Percentiles rank a stretch among this genome's conserved stretches.
Evolutionary conservation across 2,888 invertebrate species (phyloP).

Genomic region (Eulithis testata): DNA sequence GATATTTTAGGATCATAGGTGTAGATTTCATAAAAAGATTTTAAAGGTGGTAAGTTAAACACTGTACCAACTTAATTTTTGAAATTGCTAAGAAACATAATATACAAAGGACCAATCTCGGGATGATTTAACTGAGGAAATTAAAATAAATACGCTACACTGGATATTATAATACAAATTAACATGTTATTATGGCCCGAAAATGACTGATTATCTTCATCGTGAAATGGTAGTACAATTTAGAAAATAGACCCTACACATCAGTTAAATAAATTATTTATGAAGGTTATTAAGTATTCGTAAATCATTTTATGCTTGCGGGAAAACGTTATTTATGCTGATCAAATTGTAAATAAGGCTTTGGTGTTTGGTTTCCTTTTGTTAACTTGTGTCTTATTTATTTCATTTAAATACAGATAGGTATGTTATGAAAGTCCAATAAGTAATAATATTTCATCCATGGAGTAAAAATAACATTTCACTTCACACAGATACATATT

Average conservation of each 20-base stretch:
- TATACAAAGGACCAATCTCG: too few species aligned
- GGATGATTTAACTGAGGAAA: slow-evolving; percentile 54
- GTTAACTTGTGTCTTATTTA: not conserved
- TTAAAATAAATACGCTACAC: slow-evolving; percentile 60
- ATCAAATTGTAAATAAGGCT: slow-evolving; percentile 26
- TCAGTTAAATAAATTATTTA: slow-evolving; percentile 36
- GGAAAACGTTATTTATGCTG: slow-evolving; percentile 19
- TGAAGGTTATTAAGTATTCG: slow-evolving; percentile 25
- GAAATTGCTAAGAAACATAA: not conserved
- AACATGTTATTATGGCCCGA: slow-evolving; percentile 46
- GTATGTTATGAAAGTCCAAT: too few species aligned
- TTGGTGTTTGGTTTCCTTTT: slow-evolving; percentile 1
- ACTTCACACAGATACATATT: too few species aligned
- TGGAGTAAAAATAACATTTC: too few species aligned
- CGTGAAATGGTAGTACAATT: slow-evolving; percentile 24
- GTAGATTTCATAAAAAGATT: too few species aligned
- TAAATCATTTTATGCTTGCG: slow-evolving; percentile 29
- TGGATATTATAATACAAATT: slow-evolving; percentile 56
- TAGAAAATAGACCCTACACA: slow-evolving; percentile 31
- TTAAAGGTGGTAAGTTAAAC: too few species aligned
- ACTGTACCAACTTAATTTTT: too few species aligned
- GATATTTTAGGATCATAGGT: too few species aligned
- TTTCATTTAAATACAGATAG: not conserved
- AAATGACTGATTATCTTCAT: slow-evolving; percentile 24
- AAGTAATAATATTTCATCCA: too few species aligned